A percentile compares a stretch with the other conserved stretches of the same genome.
Evolutionary conservation across 92 coral and sea anemone species (phyloP).

Genomic region (Blastomussa wellsi): DNA sequence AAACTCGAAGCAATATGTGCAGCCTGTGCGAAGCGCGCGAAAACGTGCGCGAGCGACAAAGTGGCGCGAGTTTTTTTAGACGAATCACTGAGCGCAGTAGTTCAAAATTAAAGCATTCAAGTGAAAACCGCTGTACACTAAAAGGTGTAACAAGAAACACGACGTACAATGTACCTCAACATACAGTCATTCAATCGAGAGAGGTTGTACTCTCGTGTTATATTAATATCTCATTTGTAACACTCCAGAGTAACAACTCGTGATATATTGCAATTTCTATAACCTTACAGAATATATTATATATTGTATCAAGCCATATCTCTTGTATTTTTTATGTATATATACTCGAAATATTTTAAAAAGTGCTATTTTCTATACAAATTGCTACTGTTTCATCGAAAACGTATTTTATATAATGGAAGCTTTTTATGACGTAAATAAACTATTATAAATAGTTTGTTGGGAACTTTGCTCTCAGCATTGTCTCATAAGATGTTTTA

Average conservation of each 20-base stretch:
- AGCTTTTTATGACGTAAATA: background rate
- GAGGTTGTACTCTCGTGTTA: too few species aligned
- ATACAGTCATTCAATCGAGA: too few species aligned
- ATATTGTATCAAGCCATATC: background rate
- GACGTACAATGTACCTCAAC: too few species aligned
- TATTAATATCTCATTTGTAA: background rate
- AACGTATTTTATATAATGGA: background rate
- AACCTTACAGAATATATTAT: background rate
- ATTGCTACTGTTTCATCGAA: background rate
- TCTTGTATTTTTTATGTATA: background rate
- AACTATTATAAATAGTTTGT: background rate
- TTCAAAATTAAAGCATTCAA: too few species aligned
- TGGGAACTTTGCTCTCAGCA: background rate
- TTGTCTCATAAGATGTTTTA: background rate
- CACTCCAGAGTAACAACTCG: background rate
- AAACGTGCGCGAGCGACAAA: too few species aligned
- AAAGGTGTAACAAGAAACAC: too few species aligned
- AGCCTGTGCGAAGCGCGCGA: too few species aligned
- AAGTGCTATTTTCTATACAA: slow-evolving; percentile 12
- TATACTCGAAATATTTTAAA: background rate
- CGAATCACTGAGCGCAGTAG: too few species aligned
- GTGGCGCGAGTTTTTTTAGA: too few species aligned
- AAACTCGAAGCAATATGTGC: too few species aligned
- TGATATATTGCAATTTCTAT: background rate
- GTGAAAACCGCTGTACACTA: too few species aligned